Evolutionary conservation across 2,888 invertebrate genomes (phyloP).

Genomic region (Drosophila atroscutellata): DNA sequence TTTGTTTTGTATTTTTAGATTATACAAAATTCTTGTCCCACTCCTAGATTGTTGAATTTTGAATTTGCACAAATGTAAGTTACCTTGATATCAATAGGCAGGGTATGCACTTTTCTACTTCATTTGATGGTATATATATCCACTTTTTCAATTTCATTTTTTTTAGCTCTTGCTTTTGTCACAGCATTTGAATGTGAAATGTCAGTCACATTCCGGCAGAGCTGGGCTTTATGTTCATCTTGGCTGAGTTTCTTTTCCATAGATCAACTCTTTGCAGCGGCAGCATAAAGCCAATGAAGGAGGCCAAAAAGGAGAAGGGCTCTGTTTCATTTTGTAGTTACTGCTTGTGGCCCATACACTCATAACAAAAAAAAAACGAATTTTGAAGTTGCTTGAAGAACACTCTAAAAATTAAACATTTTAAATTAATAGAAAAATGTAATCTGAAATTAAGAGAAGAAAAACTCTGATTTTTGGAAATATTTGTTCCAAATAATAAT

Average conservation of each 20-base stretch:
- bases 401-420: neutral
- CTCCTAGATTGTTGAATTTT: neutral
- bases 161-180: slow-evolving; percentile 43
- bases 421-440: neutral
- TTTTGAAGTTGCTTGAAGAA: neutral
- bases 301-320: slow-evolving; percentile 28
- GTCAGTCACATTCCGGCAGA: slow-evolving; percentile 77
- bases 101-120: slow-evolving; percentile 13
- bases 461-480: neutral
- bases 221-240: slow-evolving; percentile 59
- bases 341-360: slow-evolving; percentile 57
- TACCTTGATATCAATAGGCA: neutral
- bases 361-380: neutral
- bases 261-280: slow-evolving; percentile 58
- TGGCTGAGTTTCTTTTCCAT: slow-evolving; percentile 41
- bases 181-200: slow-evolving; percentile 81
- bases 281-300: slow-evolving; percentile 20
- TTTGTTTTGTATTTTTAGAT: too few species aligned
- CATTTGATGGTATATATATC: neutral
- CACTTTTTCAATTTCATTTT: neutral
- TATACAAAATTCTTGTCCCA: neutral
- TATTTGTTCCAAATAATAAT: neutral
- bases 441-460: neutral
- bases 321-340: slow-evolving; percentile 73
- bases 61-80: neutral